These are phyloP conservation scores for Paratilapia polleni DNA, from an alignment of 2,113 vertebrate species.

Conservation along the genomic window DNA sequence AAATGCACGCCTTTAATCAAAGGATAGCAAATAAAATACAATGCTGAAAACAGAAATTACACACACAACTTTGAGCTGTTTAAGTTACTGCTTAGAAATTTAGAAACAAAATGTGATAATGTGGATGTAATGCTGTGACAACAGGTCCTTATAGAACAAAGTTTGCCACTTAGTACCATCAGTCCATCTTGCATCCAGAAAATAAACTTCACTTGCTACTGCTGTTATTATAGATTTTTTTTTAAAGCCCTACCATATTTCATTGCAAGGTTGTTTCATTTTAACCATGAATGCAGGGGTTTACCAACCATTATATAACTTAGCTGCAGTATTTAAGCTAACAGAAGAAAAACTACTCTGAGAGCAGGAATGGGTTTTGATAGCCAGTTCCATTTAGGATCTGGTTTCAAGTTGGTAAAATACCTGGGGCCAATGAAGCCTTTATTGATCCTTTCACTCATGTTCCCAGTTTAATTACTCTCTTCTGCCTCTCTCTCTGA, in stretches of 20 bases:
- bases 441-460: neutral
- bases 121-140: neutral
- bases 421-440: neutral
- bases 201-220: neutral
- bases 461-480: neutral
- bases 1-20: neutral
- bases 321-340: neutral
- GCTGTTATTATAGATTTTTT: neutral
- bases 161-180: neutral
- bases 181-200: neutral
- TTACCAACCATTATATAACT: neutral
- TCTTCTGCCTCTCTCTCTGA: neutral
- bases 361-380: neutral
- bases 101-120: neutral
- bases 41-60: slow-evolving; percentile 10
- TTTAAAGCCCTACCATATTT: neutral
- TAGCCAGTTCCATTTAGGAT: neutral
- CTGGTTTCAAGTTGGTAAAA: neutral
- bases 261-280: neutral
- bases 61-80: neutral
- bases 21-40: neutral
- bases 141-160: neutral
- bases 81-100: neutral
- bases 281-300: neutral
- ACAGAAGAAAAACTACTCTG: neutral